These are phyloP conservation scores for Orcinus orca DNA, from an alignment of 2,113 vertebrate genomes.

Conservation along the genomic window DNA sequence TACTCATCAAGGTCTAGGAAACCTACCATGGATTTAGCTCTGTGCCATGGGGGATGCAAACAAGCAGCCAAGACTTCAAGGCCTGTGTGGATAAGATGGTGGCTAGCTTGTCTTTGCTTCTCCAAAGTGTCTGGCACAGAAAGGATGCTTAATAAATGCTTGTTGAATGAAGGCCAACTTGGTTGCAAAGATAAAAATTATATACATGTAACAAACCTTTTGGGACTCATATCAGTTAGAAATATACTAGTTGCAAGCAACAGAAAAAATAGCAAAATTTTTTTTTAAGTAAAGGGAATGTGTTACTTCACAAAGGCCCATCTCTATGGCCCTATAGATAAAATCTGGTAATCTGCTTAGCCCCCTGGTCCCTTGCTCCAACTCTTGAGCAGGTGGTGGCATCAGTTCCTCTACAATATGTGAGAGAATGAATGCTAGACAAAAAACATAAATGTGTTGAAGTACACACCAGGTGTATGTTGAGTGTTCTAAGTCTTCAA, in stretches of 20 bases:
- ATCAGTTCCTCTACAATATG: background rate
- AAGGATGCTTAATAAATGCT: background rate
- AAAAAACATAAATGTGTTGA: background rate
- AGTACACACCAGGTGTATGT: background rate
- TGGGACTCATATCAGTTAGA: background rate
- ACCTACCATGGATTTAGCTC: background rate
- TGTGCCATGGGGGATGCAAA: background rate
- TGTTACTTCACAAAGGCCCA: background rate
- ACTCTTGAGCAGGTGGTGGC: background rate
- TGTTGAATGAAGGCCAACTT: background rate
- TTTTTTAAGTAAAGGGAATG: background rate
- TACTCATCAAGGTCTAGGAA: background rate
- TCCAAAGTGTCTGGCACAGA: background rate
- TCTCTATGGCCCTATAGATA: background rate
- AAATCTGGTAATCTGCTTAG: background rate
- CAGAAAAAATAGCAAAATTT: background rate
- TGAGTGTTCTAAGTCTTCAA: background rate
- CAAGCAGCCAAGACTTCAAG: background rate
- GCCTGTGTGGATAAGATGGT: background rate
- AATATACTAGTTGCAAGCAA: background rate
- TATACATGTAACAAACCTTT: background rate
- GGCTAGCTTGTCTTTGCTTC: background rate
- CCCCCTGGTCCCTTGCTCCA: fast-evolving
- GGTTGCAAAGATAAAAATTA: background rate
- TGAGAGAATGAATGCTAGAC: fast-evolving